Evolutionary conservation across 2,888 invertebrate species (phyloP).

Genomic region (Thyatira batis): DNA sequence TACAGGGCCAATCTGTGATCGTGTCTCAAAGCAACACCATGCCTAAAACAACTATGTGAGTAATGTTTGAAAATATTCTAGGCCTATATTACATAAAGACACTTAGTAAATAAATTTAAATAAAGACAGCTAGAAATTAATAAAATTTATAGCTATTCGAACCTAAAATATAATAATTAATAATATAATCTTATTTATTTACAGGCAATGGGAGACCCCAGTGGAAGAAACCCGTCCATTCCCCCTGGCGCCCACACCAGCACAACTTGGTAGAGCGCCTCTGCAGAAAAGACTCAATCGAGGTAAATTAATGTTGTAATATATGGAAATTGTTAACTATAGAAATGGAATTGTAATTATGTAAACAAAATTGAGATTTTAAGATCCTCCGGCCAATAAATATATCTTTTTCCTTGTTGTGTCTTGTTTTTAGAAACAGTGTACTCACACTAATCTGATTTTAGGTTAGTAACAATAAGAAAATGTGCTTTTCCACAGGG

Average conservation of each 20-base stretch:
- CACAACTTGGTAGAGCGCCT: slow-evolving; percentile 95
- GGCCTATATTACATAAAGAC: neutral
- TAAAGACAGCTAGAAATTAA: neutral
- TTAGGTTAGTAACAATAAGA: too few relatives aligned
- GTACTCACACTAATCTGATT: too few relatives aligned
- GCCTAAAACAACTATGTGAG: slow-evolving; percentile 63
- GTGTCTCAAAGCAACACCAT: slow-evolving; percentile 73
- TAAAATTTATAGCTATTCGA: neutral
- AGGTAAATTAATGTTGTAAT: slow-evolving; percentile 76
- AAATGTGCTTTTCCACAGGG: slow-evolving; percentile 47
- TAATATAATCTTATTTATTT: neutral
- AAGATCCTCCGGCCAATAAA: too few relatives aligned
- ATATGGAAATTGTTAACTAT: neutral
- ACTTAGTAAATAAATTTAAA: neutral
- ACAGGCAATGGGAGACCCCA: slow-evolving; percentile 67
- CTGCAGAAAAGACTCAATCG: slow-evolving; percentile 93
- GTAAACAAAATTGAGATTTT: neutral
- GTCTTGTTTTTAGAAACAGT: too few relatives aligned
- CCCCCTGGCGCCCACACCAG: slow-evolving; percentile 96
- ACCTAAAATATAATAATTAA: neutral
- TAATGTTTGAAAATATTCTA: slow-evolving; percentile 15
- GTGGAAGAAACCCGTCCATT: slow-evolving; percentile 73
- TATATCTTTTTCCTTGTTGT: too few relatives aligned
- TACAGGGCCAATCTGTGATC: slow-evolving; percentile 69
- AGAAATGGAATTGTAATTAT: neutral